phyloP scores from a whole-genome alignment of 1,140 invertebrate species.

The Trichogramma pretiosum region DNA sequence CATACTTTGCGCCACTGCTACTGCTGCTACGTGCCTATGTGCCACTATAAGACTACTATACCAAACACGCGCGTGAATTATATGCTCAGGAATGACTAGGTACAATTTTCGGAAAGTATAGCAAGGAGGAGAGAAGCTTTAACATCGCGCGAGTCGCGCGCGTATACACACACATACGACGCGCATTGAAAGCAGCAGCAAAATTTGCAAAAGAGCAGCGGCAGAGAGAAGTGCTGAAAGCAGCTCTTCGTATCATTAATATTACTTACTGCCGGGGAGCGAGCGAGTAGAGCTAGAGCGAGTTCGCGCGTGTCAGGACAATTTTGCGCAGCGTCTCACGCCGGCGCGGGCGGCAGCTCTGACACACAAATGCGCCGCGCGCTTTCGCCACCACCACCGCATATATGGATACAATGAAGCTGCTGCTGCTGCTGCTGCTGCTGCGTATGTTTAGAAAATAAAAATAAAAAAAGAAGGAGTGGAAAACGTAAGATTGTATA shows the following conservation, averaged over 20 bases:
- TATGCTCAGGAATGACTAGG: slow-evolving; percentile 44
- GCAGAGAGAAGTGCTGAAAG: too few species aligned
- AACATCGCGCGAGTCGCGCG: slow-evolving; percentile 34
- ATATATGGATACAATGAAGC: too few species aligned
- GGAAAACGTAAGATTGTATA: background rate
- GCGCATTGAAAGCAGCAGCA: slow-evolving; percentile 42
- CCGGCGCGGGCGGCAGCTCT: background rate
- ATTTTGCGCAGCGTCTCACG: slow-evolving; percentile 17
- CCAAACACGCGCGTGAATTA: slow-evolving; percentile 42
- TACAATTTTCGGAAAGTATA: slow-evolving; percentile 46
- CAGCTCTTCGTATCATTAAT: slow-evolving; percentile 46
- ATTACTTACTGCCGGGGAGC: slow-evolving; percentile 38
- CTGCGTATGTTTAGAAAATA: slow-evolving; percentile 4
- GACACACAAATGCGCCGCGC: too few species aligned
- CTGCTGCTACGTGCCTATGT: too few species aligned
- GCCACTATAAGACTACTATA: slow-evolving; percentile 30
- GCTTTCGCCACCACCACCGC: too few species aligned
- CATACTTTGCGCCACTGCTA: too few species aligned
- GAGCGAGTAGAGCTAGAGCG: background rate
- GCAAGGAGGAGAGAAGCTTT: too few species aligned
- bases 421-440: too few species aligned
- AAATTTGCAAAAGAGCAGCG: slow-evolving; percentile 29
- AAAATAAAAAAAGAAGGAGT: slow-evolving; percentile 2
- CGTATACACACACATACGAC: too few species aligned
- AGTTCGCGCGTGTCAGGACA: slow-evolving; percentile 13